Evolutionary conservation across 1,140 invertebrate species (phyloP).

Genomic region (Pseudachorutes palmiensis): DNA sequence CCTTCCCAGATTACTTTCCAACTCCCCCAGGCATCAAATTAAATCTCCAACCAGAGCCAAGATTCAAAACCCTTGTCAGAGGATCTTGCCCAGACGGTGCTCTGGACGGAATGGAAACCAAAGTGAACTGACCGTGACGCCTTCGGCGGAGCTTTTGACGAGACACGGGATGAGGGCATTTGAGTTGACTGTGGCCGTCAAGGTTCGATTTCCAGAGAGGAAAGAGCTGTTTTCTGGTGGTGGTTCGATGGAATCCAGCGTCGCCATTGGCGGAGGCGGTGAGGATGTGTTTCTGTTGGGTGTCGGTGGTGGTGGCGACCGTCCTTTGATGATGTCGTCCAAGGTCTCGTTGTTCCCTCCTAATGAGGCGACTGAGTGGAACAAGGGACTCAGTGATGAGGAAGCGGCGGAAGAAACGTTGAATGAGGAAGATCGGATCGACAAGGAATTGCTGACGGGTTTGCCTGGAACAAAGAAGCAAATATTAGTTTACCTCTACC

Average conservation of each 20-base stretch:
- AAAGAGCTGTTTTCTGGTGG: background rate
- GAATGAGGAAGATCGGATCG: too few relatives aligned
- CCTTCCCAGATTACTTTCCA: too few relatives aligned
- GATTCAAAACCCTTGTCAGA: too few relatives aligned
- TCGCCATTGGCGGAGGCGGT: background rate
- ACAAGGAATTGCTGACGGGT: background rate
- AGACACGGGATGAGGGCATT: background rate
- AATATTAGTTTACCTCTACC: background rate
- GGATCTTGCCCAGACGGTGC: too few relatives aligned
- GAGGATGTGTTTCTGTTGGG: too few relatives aligned
- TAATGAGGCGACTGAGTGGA: background rate
- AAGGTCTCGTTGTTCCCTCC: background rate
- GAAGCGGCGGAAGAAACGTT: background rate
- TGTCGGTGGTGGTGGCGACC: too few relatives aligned
- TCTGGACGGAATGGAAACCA: background rate
- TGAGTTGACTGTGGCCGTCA: background rate
- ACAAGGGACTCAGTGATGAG: background rate
- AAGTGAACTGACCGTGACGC: background rate
- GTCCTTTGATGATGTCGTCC: background rate
- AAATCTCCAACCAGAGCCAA: too few relatives aligned
- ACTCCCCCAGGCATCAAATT: too few relatives aligned
- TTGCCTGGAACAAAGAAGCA: background rate
- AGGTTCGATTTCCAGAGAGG: background rate
- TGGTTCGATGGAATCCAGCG: background rate
- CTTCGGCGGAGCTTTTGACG: background rate